Conservation (phyloP, 2,797 vertebrate genomes). For the Pseudotriccus pelzelni region DNA sequence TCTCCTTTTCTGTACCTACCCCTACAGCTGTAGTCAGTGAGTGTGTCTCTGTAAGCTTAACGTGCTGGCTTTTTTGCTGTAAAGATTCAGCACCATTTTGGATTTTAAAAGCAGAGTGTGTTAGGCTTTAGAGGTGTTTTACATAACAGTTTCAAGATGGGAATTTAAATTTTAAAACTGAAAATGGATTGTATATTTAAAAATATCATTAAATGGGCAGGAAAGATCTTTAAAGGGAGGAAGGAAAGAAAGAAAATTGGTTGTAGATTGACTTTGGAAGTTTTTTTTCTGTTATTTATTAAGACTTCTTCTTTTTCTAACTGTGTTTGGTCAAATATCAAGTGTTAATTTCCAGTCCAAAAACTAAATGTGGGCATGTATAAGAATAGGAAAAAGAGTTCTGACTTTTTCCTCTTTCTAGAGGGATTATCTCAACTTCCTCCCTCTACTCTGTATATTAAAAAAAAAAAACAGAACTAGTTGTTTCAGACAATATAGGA, state of each 20-base stretch:
- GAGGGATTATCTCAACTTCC: background rate
- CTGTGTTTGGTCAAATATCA: background rate
- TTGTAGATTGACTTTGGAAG: background rate
- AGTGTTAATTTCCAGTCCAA: background rate
- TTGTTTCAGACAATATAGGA: background rate
- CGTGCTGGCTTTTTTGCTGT: background rate
- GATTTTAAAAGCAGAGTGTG: background rate
- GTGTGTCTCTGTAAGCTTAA: background rate
- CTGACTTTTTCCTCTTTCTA: background rate
- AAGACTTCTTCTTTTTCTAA: background rate
- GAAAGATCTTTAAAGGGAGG: background rate
- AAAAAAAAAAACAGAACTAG: background rate
- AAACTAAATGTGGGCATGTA: background rate
- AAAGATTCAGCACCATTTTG: background rate
- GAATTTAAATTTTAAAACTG: background rate
- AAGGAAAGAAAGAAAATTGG: background rate
- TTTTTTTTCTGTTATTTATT: background rate
- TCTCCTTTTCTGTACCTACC: background rate
- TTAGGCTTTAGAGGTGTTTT: background rate
- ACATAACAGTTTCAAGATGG: background rate
- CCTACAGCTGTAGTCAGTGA: background rate
- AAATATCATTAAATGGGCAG: background rate
- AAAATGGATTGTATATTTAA: background rate
- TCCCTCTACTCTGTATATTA: background rate
- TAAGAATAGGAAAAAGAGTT: background rate